Evolutionary conservation across 1,140 invertebrate species (phyloP).

Genomic region (Micrasema longulum): DNA sequence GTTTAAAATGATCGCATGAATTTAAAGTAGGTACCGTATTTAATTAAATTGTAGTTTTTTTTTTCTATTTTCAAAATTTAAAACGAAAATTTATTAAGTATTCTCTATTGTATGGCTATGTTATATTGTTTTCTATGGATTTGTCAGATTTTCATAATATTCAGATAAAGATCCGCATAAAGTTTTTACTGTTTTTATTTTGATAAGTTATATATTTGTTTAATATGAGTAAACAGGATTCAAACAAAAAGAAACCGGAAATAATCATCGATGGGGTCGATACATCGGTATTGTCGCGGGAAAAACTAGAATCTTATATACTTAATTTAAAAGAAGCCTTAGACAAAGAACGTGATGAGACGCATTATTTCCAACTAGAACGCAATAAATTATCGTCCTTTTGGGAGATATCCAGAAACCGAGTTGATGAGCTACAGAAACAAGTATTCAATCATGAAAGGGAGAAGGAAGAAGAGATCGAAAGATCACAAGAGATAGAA

Average conservation of each 20-base stretch:
- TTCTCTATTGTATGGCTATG: too few relatives aligned
- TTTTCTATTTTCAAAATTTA: too few relatives aligned
- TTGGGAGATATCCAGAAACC: slow-evolving; percentile 89
- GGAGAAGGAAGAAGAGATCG: slow-evolving; percentile 43
- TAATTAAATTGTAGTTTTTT: too few relatives aligned
- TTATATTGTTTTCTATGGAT: too few relatives aligned
- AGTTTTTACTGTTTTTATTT: too few relatives aligned
- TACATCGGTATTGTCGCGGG: slow-evolving; percentile 92
- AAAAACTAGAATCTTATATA: slow-evolving; percentile 91
- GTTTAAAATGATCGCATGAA: too few relatives aligned
- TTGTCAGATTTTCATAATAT: too few relatives aligned
- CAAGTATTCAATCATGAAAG: slow-evolving; percentile 41
- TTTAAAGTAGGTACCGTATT: too few relatives aligned
- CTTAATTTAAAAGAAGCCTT: slow-evolving; percentile 89
- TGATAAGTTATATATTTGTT: too few relatives aligned
- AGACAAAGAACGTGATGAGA: slow-evolving; percentile 92
- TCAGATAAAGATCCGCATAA: too few relatives aligned
- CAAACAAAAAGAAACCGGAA: background rate
- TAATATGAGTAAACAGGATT: too few relatives aligned
- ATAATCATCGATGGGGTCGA: slow-evolving; percentile 73
- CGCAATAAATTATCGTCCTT: slow-evolving; percentile 93
- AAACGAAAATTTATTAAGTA: too few relatives aligned
- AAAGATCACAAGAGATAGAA: slow-evolving; percentile 60
- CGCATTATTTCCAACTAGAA: slow-evolving; percentile 95
- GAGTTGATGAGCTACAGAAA: slow-evolving; percentile 64